phyloP scores from a whole-genome alignment of 2,888 invertebrate species.

The Heliconius erato region DNA sequence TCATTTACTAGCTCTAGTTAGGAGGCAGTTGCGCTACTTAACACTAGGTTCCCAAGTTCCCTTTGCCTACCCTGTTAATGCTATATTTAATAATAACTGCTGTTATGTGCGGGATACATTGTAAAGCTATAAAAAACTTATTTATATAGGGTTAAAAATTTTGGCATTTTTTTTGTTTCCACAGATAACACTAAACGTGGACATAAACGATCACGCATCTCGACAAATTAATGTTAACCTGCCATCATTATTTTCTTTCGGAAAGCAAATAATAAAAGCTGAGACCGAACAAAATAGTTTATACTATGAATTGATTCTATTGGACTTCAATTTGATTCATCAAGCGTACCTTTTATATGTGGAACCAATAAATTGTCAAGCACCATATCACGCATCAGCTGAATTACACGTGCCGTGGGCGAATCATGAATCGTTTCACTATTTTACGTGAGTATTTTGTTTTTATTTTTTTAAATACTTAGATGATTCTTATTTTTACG shows the following conservation, averaged over 20 bases:
- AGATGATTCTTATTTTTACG: too few species aligned
- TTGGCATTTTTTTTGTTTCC: conserved; percentile 52
- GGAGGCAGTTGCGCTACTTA: too few species aligned
- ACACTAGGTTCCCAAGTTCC: too few species aligned
- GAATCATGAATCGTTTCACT: conserved; percentile 86
- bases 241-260: conserved; percentile 69
- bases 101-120: too few species aligned
- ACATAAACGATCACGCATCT: conserved; percentile 85
- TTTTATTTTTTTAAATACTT: too few species aligned
- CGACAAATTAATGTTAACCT: conserved; percentile 69
- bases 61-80: too few species aligned
- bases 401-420: conserved; percentile 89
- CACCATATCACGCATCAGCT: conserved; percentile 85
- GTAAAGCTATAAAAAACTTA: too few species aligned
- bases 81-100: too few species aligned
- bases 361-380: conserved; percentile 81
- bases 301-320: conserved; percentile 87
- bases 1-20: too few species aligned
- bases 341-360: conserved; percentile 87
- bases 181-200: conserved; percentile 88
- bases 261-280: conserved; percentile 72
- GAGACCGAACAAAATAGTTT: conserved; percentile 86
- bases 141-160: too few species aligned
- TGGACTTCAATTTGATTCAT: conserved; percentile 85
- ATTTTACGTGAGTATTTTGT: conserved; percentile 84